Conservation (phyloP, 2,113 vertebrate genomes). For the Dendrocopos noguchii region DNA sequence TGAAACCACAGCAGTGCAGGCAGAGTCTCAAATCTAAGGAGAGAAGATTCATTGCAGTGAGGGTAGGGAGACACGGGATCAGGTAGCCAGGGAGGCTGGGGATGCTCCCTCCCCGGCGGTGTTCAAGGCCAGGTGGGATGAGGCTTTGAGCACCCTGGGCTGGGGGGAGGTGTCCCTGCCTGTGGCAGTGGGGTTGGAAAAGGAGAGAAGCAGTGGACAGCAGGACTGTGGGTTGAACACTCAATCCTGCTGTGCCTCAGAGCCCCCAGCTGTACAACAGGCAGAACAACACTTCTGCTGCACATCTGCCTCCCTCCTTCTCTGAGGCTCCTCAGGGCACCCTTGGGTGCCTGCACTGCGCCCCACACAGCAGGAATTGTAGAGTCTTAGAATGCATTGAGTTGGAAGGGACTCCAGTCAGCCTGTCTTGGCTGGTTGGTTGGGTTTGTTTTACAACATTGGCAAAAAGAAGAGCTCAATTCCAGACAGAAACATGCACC, state of each 20-base stretch:
- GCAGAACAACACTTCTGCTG: not conserved
- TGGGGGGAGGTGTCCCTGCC: too few relatives aligned
- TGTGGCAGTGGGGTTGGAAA: too few relatives aligned
- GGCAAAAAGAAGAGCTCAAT: constrained; percentile 19
- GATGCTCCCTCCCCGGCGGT: too few relatives aligned
- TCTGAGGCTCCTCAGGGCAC: not conserved
- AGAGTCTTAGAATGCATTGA: too few relatives aligned
- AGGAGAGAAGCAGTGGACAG: not conserved
- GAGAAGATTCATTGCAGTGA: not conserved
- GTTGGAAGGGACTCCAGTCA: too few relatives aligned
- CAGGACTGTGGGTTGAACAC: not conserved
- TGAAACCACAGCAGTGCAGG: not conserved
- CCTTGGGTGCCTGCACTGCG: not conserved
- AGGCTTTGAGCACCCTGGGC: too few relatives aligned
- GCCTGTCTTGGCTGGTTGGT: too few relatives aligned
- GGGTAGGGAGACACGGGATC: too few relatives aligned
- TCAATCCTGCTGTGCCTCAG: not conserved
- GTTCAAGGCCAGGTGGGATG: too few relatives aligned
- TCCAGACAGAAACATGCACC: not conserved
- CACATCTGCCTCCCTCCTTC: not conserved
- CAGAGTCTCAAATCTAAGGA: not conserved
- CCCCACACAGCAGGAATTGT: too few relatives aligned
- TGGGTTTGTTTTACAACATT: not conserved
- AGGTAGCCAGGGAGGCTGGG: too few relatives aligned
- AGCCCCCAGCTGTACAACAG: constrained; percentile 15